A percentile compares a stretch with the other conserved stretches of the same genome.
phyloP scores from a whole-genome alignment of 30 jellyfish, hydroid and myxozoan genomes.

The Cassiopea andromeda region DNA sequence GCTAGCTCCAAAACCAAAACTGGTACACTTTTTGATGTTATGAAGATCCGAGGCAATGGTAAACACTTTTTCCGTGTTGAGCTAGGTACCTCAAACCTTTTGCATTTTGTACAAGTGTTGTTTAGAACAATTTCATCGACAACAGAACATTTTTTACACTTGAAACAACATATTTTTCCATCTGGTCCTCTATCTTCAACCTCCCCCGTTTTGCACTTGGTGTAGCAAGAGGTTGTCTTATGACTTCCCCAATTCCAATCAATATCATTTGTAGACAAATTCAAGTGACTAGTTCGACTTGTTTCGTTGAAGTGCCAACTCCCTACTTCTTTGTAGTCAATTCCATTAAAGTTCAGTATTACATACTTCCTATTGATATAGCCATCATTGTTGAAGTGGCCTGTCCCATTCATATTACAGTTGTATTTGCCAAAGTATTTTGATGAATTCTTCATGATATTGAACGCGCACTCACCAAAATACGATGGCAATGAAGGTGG shows the following conservation, averaged over 20 bases:
- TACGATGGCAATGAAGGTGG: neutral
- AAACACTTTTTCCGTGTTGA: neutral
- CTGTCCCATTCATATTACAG: neutral
- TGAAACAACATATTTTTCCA: conserved; percentile 16
- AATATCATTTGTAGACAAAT: neutral
- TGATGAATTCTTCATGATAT: neutral
- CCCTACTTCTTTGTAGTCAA: conserved; percentile 26
- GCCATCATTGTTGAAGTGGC: conserved; percentile 8
- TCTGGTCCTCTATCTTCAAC: conserved; percentile 12
- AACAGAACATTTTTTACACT: neutral
- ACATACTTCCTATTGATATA: neutral
- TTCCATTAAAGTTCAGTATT: conserved; percentile 14
- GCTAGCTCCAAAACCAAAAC: neutral
- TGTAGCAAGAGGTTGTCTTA: conserved; percentile 9
- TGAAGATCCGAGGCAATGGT: conserved; percentile 11
- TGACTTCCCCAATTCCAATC: neutral
- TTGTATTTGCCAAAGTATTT: neutral
- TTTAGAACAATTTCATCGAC: neutral
- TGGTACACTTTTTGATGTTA: neutral
- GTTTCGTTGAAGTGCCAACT: neutral
- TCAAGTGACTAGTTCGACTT: neutral
- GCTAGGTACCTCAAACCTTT: neutral
- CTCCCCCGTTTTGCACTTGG: conserved; percentile 9
- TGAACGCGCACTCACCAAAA: neutral
- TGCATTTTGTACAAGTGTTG: conserved; percentile 3